phyloP scores from a whole-genome alignment of 2,888 invertebrate genomes.

The Candidula unifasciata region DNA sequence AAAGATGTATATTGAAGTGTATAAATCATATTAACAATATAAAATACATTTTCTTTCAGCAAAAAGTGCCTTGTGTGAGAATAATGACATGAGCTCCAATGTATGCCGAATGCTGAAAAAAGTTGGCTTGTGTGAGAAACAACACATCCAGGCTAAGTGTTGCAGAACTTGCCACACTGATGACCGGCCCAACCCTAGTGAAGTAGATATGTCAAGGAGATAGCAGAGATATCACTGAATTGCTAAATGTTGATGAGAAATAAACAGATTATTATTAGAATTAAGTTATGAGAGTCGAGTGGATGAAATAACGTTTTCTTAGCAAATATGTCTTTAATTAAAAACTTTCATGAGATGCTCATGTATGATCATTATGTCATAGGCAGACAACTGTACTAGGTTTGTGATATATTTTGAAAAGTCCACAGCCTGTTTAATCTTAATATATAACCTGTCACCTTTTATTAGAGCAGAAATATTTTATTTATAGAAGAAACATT shows the following conservation, averaged over 20 bases:
- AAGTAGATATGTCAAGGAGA: constrained; percentile 39
- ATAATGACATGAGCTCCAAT: constrained; percentile 69
- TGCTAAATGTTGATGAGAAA: not conserved
- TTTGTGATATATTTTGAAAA: not conserved
- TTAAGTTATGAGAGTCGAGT: not conserved
- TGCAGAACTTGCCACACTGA: constrained; percentile 70
- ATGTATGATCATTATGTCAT: not conserved
- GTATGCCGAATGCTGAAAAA: constrained; percentile 70
- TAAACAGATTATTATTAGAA: not conserved
- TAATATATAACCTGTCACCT: too few species aligned
- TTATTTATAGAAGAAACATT: too few species aligned
- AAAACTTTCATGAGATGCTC: not conserved
- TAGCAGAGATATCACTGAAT: not conserved
- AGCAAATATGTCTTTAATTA: not conserved
- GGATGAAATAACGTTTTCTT: not conserved
- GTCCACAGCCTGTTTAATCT: too few species aligned
- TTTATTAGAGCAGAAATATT: too few species aligned
- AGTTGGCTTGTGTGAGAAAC: constrained; percentile 71
- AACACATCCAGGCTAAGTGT: constrained; percentile 72
- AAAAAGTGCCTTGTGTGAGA: constrained; percentile 64
- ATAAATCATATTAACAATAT: not conserved
- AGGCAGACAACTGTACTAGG: not conserved
- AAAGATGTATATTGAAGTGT: too few species aligned
- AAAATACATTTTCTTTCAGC: constrained; percentile 59
- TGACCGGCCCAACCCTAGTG: constrained; percentile 48